Evolutionary conservation across 2,797 vertebrate species (phyloP).

Genomic region (Urocyon cinereoargenteus): DNA sequence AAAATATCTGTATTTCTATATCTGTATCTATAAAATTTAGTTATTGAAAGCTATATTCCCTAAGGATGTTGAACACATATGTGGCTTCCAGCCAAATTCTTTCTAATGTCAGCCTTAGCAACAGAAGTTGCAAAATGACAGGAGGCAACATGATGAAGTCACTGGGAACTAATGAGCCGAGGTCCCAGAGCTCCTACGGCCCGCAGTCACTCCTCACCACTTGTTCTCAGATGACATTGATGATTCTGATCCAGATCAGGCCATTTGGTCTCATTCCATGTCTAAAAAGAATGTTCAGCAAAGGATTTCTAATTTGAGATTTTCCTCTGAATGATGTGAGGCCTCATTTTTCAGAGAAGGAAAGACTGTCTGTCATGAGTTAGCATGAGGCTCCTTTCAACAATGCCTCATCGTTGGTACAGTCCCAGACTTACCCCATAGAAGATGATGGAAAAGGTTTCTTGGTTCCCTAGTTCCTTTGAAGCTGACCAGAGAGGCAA

Average conservation of each 20-base stretch:
- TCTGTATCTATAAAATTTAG: not conserved
- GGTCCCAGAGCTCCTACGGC: not conserved
- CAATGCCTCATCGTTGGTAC: not conserved
- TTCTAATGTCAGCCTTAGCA: slow-evolving; percentile 11
- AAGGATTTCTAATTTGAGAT: not conserved
- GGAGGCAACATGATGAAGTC: not conserved
- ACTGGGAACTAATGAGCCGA: not conserved
- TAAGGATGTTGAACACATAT: not conserved
- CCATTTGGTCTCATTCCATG: not conserved
- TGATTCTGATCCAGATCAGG: too few relatives aligned
- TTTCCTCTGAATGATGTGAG: not conserved
- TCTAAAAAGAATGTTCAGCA: not conserved
- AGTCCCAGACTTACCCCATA: not conserved
- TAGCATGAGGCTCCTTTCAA: not conserved
- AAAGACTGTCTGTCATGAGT: not conserved
- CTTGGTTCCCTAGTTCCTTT: not conserved
- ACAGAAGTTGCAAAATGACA: not conserved
- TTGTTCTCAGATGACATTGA: not conserved
- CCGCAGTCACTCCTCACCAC: not conserved
- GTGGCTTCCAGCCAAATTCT: not conserved
- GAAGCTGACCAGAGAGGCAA: not conserved
- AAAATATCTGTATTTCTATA: not conserved
- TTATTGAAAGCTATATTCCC: not conserved
- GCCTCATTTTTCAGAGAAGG: not conserved
- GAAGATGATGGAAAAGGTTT: not conserved